These are phyloP conservation scores for Dryas iulia DNA, from an alignment of 1,140 invertebrate genomes.

Conservation along the genomic window DNA sequence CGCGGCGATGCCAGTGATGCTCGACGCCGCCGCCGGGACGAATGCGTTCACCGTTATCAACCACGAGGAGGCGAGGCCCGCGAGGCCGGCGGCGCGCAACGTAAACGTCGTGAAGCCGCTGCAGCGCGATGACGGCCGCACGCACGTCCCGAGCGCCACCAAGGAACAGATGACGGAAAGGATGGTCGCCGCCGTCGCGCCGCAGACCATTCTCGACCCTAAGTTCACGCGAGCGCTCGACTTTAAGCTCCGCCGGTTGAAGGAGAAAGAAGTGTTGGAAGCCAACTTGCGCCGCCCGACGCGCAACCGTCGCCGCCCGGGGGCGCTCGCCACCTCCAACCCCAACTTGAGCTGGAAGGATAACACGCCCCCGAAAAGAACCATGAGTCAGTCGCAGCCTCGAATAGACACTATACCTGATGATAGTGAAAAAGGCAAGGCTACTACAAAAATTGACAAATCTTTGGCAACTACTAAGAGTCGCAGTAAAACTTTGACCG, in stretches of 20 bases:
- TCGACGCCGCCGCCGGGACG: slow-evolving; percentile 50
- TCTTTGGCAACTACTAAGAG: slow-evolving; percentile 39
- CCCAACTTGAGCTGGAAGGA: slow-evolving; percentile 49
- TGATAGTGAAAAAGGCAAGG: slow-evolving; percentile 37
- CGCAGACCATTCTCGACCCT: slow-evolving; percentile 64
- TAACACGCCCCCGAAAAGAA: slow-evolving; percentile 37
- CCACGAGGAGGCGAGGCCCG: too few relatives aligned
- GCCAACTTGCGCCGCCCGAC: slow-evolving; percentile 60
- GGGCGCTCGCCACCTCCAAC: slow-evolving; percentile 47
- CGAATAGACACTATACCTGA: slow-evolving; percentile 44
- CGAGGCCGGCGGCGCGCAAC: slow-evolving; percentile 31
- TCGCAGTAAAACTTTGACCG: slow-evolving; percentile 34
- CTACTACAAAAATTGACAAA: slow-evolving; percentile 45
- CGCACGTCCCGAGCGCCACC: slow-evolving; percentile 29
- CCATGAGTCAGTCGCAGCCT: slow-evolving; percentile 56
- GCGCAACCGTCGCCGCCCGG: slow-evolving; percentile 41
- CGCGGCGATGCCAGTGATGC: slow-evolving; percentile 50
- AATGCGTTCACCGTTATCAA: slow-evolving; percentile 79
- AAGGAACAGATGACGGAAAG: slow-evolving; percentile 25
- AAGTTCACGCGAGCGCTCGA: slow-evolving; percentile 84
- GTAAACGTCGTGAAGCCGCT: slow-evolving; percentile 65
- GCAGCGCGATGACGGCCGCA: slow-evolving; percentile 42
- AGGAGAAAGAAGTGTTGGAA: slow-evolving; percentile 79
- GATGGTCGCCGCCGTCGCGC: slow-evolving; percentile 41
- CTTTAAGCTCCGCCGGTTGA: slow-evolving; percentile 83